These are phyloP conservation scores for Spondyliosoma cantharus DNA, from an alignment of 2,797 vertebrate species.

Conservation along the genomic window DNA sequence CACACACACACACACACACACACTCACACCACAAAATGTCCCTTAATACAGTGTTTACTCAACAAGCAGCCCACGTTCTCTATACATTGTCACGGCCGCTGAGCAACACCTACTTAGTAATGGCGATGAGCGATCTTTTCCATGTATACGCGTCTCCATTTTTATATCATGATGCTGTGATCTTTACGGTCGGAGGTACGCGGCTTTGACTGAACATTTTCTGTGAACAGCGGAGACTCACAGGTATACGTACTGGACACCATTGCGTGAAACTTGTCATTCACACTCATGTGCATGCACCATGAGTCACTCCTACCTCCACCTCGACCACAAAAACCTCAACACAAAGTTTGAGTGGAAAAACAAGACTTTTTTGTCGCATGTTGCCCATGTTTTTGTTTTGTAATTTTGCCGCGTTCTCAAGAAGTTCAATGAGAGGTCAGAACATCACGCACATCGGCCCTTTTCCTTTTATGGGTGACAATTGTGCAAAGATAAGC, in stretches of 20 bases:
- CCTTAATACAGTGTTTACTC: slow-evolving; percentile 5
- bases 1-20: not conserved
- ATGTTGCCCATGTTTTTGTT: not conserved
- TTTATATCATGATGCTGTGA: not conserved
- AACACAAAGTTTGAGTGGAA: not conserved
- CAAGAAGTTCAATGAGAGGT: not conserved
- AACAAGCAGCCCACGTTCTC: not conserved
- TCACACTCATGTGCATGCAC: not conserved
- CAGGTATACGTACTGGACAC: not conserved
- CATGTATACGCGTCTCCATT: not conserved
- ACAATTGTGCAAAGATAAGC: not conserved
- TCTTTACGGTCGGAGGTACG: too few species aligned
- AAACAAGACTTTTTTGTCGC: not conserved
- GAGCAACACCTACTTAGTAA: not conserved
- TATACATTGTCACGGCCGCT: not conserved
- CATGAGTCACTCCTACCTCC: not conserved
- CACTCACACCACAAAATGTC: not conserved
- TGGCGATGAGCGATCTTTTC: not conserved
- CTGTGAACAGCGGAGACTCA: not conserved
- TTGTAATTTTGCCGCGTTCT: not conserved
- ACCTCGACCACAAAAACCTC: not conserved
- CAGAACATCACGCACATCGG: not conserved
- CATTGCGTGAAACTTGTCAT: not conserved
- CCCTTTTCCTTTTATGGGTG: not conserved
- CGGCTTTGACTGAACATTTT: not conserved